phyloP scores from a whole-genome alignment of 1,140 invertebrate species.

The Parapsyche elsis region DNA sequence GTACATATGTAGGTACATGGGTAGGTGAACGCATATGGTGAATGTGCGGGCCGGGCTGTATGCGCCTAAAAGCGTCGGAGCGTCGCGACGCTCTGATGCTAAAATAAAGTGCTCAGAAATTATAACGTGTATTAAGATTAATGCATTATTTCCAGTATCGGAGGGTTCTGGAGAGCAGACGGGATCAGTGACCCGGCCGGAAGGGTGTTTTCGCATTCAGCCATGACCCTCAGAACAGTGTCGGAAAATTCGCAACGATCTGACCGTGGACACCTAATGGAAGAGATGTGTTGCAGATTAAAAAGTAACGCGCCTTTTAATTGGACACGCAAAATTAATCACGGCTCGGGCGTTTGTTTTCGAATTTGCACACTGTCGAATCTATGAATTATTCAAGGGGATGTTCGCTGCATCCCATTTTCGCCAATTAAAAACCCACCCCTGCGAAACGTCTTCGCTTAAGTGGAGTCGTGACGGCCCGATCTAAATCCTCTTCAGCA shows the following conservation, averaged over 20 bases:
- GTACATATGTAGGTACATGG: neutral
- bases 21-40: neutral
- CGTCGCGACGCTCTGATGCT: neutral
- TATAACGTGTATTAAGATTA: conserved; percentile 35
- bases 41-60: neutral
- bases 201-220: neutral
- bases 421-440: conserved; percentile 33
- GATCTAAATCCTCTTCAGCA: no score
- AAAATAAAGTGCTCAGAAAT: conserved; percentile 31
- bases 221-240: neutral
- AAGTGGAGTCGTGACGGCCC: neutral
- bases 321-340: neutral
- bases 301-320: conserved; percentile 37
- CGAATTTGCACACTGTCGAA: conserved; percentile 7
- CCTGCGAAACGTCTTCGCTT: neutral
- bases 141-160: conserved; percentile 11
- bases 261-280: conserved; percentile 25
- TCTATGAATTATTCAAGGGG: conserved; percentile 20
- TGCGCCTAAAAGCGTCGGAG: neutral
- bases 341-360: conserved; percentile 6
- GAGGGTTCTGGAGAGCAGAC: conserved; percentile 32
- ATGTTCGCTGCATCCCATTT: conserved; percentile 15
- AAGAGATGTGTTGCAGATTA: conserved; percentile 31
- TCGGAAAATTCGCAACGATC: conserved; percentile 35
- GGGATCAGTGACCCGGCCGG: conserved; percentile 39